phyloP scores from a whole-genome alignment of 2,888 invertebrate species.

The Pasiphila rectangulata region DNA sequence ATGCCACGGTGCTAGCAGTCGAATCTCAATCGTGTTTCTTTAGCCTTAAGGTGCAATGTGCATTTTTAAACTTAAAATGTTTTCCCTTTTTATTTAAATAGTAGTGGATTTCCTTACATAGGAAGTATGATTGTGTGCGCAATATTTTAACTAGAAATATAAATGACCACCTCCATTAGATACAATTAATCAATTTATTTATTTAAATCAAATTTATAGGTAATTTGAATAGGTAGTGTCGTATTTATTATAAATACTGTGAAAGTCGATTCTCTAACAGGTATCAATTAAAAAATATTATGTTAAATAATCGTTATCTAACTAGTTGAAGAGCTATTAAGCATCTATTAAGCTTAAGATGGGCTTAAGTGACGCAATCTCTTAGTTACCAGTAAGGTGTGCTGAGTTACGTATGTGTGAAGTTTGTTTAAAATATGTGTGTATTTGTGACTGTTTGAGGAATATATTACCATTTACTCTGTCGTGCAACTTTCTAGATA shows the following conservation, averaged over 20 bases:
- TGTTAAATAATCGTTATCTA: neutral
- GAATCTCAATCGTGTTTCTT: slow-evolving; percentile 27
- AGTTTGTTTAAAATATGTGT: slow-evolving; percentile 10
- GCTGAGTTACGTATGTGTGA: slow-evolving; percentile 17
- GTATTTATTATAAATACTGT: no score
- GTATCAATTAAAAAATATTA: neutral
- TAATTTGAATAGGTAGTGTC: no score
- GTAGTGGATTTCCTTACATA: slow-evolving; percentile 26
- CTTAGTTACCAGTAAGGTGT: slow-evolving; percentile 19
- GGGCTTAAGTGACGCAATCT: neutral
- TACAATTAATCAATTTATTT: no score
- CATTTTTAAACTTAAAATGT: slow-evolving; percentile 27
- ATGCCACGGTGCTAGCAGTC: slow-evolving; percentile 4
- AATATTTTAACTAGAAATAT: neutral
- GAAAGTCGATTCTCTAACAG: slow-evolving; percentile 2
- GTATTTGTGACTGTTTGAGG: slow-evolving; percentile 8
- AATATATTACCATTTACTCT: slow-evolving; percentile 4
- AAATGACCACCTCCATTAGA: no score
- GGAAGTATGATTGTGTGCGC: slow-evolving; percentile 11
- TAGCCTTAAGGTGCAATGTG: slow-evolving; percentile 20
- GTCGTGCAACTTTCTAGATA: slow-evolving; percentile 7
- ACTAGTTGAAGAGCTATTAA: neutral
- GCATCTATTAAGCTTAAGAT: neutral
- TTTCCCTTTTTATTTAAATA: slow-evolving; percentile 30
- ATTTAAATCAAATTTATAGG: no score